Base-by-base conservation (phyloP, 2,888 invertebrate genomes). In the Campopleginae sp. region DNA sequence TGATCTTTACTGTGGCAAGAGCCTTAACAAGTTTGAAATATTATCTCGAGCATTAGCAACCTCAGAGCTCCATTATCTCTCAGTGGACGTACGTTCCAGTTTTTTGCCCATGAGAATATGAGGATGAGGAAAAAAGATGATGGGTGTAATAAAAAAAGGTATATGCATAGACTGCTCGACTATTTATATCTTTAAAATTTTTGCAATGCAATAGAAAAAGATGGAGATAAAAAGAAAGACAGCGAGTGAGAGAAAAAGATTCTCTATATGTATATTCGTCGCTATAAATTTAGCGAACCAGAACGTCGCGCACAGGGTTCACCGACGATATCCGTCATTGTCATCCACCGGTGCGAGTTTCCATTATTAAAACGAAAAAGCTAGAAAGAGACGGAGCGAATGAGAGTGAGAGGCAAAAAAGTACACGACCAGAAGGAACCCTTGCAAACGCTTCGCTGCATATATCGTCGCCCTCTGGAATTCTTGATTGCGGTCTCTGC, bases 351-450 rank as follows among this genome's bases (percentile, higher is more conserved):
- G 83, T 65, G 74, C 72, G 80, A 77, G 75, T 78, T 85, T 79
- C 78, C 86, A 80, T 86, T 86, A 86, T 86, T 86, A 86, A 86
- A 86, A 84, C 80, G 86, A 84, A 80, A 86, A 86, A 77, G 77
- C 77, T 17, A 17, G 44, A 72, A 48, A 61, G 70, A 70, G 51
- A 63, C 51, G 27, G 63, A 46, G 19, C 44, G 31, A 71, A 48
- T 17, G 17, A 66, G 70, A 76, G 51, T 10, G 68, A 23, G n/a
- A 66, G 19, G 46, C 10, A 48, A 42, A 68, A 74, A 66, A 72
- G 58, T 79, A 79, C 78, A 72, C 44, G 61, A 42, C 44, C 72
- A 78, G 66, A 44, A 78, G 17, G 17, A 19, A 74, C n/a, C n/a
- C 31, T 12, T n/a, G 17, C 54, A 68, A 77, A 74, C 71, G 61